Percentiles rank a stretch among this genome's conserved stretches.
Evolutionary conservation across 2,113 vertebrate species (phyloP).

Genomic region (Chiloscyllium plagiosum): DNA sequence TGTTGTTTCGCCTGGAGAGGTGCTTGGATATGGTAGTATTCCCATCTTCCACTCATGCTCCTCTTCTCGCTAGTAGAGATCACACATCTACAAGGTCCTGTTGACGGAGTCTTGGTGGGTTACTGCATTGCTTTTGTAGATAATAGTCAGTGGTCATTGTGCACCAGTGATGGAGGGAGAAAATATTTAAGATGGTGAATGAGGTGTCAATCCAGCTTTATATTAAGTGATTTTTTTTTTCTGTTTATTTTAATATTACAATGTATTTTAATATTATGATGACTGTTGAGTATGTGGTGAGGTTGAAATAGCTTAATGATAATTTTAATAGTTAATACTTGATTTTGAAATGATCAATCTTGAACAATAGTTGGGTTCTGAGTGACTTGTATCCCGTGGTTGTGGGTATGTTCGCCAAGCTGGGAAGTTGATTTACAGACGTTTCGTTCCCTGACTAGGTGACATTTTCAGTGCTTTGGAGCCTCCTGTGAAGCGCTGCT

Average conservation of each 20-base stretch:
- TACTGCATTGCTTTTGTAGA: background rate
- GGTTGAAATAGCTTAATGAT: background rate
- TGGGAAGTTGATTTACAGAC: too few relatives aligned
- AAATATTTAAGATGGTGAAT: background rate
- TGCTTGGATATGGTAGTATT: background rate
- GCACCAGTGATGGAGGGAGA: too few relatives aligned
- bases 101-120: background rate
- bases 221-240: background rate
- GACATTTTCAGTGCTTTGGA: too few relatives aligned
- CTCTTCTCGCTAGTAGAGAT: background rate
- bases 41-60: background rate
- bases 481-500: too few relatives aligned
- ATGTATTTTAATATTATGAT: background rate
- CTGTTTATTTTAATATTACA: background rate
- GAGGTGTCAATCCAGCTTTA: background rate
- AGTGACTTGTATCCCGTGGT: too few relatives aligned
- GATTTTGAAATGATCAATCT: background rate
- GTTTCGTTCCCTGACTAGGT: too few relatives aligned
- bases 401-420: too few relatives aligned
- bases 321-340: background rate
- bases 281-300: background rate
- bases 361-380: background rate
- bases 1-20: background rate
- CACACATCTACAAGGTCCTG: background rate
- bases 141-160: background rate